Conservation (phyloP, 2,797 vertebrate species). For the Varecia variegata region DNA sequence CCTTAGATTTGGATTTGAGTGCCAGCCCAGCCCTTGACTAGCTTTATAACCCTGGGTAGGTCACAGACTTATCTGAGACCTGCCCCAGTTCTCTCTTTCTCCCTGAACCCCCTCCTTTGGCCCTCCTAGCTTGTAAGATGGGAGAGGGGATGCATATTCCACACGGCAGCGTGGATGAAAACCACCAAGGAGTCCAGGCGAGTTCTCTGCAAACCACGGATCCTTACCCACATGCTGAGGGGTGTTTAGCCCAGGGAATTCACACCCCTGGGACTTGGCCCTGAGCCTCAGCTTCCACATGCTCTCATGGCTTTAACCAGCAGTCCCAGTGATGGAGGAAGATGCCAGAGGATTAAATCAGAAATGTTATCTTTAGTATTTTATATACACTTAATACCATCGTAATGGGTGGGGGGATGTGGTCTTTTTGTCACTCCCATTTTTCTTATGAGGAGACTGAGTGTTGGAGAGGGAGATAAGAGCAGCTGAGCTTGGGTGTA, state of each 20-base stretch:
- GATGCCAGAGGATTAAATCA: not conserved
- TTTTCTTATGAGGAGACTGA: not conserved
- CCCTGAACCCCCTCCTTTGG: not conserved
- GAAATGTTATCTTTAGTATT: not conserved
- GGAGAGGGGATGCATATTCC: not conserved
- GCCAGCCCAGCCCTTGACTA: not conserved
- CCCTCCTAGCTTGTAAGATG: not conserved
- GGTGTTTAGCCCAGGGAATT: not conserved
- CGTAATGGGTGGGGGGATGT: not conserved
- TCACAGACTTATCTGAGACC: not conserved
- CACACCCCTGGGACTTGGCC: not conserved
- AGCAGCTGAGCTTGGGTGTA: not conserved
- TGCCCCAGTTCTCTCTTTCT: not conserved
- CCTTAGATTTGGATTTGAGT: not conserved
- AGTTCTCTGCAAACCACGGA: not conserved
- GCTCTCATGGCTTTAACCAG: not conserved
- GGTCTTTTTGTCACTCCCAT: not conserved
- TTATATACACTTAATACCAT: not conserved
- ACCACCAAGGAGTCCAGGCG: not conserved
- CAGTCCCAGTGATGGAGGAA: not conserved
- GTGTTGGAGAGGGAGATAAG: not conserved
- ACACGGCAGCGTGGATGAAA: not conserved
- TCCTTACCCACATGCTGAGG: not conserved
- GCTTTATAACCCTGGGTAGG: not conserved
- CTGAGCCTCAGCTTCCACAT: not conserved